Percentiles rank a stretch among this genome's conserved stretches.
These are phyloP conservation scores for Druceiella hillmani DNA, from an alignment of 2,888 invertebrate species.

Conservation along the genomic window DNA sequence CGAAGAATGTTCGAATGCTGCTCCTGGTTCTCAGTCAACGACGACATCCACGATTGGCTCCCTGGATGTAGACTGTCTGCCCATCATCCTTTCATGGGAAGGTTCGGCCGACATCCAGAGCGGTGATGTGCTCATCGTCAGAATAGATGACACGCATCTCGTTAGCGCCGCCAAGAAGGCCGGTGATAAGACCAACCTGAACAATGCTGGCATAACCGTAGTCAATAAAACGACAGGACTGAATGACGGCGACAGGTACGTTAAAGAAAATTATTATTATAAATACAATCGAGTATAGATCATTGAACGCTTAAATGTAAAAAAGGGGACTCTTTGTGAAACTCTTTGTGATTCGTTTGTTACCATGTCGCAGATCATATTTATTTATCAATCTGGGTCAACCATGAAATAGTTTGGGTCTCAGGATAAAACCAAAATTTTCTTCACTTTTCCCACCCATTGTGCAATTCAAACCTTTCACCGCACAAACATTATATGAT, in stretches of 20 bases:
- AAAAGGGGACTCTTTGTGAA: too few relatives aligned
- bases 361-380: too few relatives aligned
- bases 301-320: too few relatives aligned
- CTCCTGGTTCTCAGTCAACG: too few relatives aligned
- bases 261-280: constrained; percentile 8
- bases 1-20: constrained; percentile 26
- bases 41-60: constrained; percentile 24
- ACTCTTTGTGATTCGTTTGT: too few relatives aligned
- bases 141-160: constrained; percentile 60
- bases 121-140: constrained; percentile 65
- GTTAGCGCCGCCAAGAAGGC: constrained; percentile 33
- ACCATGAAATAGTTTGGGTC: too few relatives aligned
- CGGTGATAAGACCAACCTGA: constrained; percentile 30
- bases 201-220: constrained; percentile 23
- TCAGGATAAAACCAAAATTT: too few relatives aligned
- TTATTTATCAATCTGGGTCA: too few relatives aligned
- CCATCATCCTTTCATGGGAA: constrained; percentile 60
- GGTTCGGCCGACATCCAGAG: constrained; percentile 64
- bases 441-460: too few relatives aligned
- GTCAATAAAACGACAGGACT: not conserved
- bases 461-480: too few relatives aligned
- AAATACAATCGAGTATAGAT: not conserved
- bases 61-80: constrained; percentile 48
- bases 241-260: constrained; percentile 35
- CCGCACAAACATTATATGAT: too few relatives aligned